Percentiles rank a stretch among this genome's conserved stretches.
phyloP scores from a whole-genome alignment of 2,888 invertebrate species.

The Phalera bucephala region DNA sequence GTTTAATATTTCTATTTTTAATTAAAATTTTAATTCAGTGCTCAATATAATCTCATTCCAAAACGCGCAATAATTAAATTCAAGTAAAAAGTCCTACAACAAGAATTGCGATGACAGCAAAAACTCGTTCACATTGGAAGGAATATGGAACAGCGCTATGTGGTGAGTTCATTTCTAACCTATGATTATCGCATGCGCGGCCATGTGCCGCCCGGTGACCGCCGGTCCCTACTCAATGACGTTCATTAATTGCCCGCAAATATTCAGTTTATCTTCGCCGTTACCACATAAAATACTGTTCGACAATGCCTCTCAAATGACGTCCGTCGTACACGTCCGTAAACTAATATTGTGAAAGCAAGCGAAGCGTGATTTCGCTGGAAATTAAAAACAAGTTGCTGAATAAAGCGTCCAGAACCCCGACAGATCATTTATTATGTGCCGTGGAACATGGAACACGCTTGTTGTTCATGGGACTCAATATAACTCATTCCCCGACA shows the following conservation, averaged over 20 bases:
- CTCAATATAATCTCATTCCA: conserved; percentile 83
- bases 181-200: conserved; percentile 46
- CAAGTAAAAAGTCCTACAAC: conserved; percentile 49
- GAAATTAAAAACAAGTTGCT: conserved; percentile 10
- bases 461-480: not conserved
- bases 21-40: conserved; percentile 64
- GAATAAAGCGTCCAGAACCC: not conserved
- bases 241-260: conserved; percentile 3
- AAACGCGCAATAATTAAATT: conserved; percentile 63
- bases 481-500: conserved; percentile 1
- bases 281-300: conserved; percentile 11
- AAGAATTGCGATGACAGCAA: conserved; percentile 74
- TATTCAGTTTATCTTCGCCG: conserved; percentile 15
- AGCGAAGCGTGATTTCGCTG: conserved; percentile 23
- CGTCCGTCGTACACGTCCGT: conserved; percentile 14
- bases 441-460: not conserved
- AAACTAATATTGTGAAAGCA: conserved; percentile 28
- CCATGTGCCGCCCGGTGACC: conserved; percentile 50
- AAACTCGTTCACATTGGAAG: conserved; percentile 82
- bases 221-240: conserved; percentile 4
- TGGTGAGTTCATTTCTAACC: conserved; percentile 76
- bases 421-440: not conserved
- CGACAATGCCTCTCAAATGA: conserved; percentile 7
- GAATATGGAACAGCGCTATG: conserved; percentile 82
- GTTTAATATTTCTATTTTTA: conserved; percentile 63